phyloP scores from a whole-genome alignment of 2,797 vertebrate species.

The Microctenopoma lineatum region DNA sequence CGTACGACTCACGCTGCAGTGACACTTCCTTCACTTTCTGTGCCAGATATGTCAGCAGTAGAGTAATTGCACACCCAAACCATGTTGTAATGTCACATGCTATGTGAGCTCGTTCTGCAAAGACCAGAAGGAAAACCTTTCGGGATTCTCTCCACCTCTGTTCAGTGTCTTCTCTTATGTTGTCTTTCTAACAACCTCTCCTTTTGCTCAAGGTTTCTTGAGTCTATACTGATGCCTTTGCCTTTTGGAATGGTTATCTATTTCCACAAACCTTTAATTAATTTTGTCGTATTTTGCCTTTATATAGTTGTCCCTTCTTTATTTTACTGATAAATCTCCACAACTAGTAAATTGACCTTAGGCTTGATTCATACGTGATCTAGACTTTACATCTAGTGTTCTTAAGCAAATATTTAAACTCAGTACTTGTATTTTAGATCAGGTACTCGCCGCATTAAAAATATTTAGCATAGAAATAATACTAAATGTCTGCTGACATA shows the following conservation, averaged over 20 bases:
- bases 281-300: background rate
- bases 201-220: background rate
- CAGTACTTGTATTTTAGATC: too few relatives aligned
- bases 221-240: background rate
- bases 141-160: background rate
- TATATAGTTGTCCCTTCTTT: background rate
- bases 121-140: conserved; percentile 16
- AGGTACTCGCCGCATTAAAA: too few relatives aligned
- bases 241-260: background rate
- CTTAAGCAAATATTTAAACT: too few relatives aligned
- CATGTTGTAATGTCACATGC: conserved; percentile 29
- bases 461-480: too few relatives aligned
- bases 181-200: conserved; percentile 13
- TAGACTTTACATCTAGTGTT: too few relatives aligned
- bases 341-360: too few relatives aligned
- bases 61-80: conserved; percentile 54
- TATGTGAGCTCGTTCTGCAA: conserved; percentile 22
- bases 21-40: conserved; percentile 50
- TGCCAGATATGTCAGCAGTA: conserved; percentile 63
- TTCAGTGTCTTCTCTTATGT: conserved; percentile 1
- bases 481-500: too few relatives aligned
- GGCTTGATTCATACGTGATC: too few relatives aligned
- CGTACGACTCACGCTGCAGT: conserved; percentile 17
- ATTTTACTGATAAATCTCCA: too few relatives aligned
- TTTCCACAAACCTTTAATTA: background rate